Evolutionary conservation across 2,888 invertebrate species (phyloP), one percentile per base, ranked within the genome.

Genomic region (Acleris holmiana): DNA sequence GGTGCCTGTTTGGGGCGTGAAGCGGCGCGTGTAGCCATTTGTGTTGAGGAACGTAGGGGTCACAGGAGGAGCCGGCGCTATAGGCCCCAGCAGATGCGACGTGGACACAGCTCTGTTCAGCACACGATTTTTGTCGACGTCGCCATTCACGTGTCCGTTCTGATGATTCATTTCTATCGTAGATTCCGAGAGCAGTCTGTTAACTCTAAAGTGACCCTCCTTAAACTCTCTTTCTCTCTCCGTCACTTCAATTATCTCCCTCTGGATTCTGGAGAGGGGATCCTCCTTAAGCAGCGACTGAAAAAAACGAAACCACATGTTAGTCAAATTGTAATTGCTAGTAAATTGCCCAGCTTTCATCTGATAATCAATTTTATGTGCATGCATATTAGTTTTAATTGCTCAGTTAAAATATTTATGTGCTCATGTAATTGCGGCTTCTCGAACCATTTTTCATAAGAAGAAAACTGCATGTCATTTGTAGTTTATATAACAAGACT

Each of bases 201-300:
- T 90, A 56, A 90, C 86, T 61, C 91, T 83, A 71, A 93, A 91
- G 76, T 90, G 93, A 19, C 94, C 94, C 75, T 94, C 95, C 73
- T 95, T 93, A 73, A 98, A 94, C 80, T 97, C 97, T 78, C 96
- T 94, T 86, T 98, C 98, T 71, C 97, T 93, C 78, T 96, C 95
- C 60, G 96, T 95, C 67, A 97, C 97, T 89, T 97, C 96, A 77
- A 96, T 95, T 76, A 98, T 97, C 93, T 98, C 98, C 80, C 95
- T 94, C 89, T 98, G 98, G 84, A 98, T 97, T 84, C 97, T 94
- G 78, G 94, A 94, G 77, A 96, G 92, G 70, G 96, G 96, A 88
- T 95, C 95, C 82, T 95, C 94, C 86, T 95, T 95, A 84, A 94
- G 86, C 78, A 93, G 83, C 72, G 90, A 86, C 93, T 93, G 89